Conservation (phyloP, 2,113 vertebrate species). For the Saccopteryx leptura region DNA sequence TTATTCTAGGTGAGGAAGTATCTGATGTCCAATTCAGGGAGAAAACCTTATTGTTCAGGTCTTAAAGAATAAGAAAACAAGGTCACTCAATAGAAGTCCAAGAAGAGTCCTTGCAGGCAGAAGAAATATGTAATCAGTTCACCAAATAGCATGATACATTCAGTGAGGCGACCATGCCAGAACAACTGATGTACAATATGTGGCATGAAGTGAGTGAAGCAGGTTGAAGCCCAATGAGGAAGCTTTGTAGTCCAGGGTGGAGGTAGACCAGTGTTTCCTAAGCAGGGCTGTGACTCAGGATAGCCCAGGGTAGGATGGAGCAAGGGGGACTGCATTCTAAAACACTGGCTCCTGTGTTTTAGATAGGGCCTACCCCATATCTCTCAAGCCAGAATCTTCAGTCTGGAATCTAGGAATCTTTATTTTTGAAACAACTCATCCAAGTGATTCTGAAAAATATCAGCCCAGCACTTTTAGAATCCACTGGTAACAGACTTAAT, state of each 20-base stretch:
- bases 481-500: not conserved
- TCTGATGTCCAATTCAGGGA: not conserved
- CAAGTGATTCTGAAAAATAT: conserved; percentile 10
- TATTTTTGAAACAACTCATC: not conserved
- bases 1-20: not conserved
- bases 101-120: not conserved
- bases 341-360: not conserved
- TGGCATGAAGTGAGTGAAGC: not conserved
- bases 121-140: not conserved
- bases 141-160: not conserved
- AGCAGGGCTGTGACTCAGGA: not conserved
- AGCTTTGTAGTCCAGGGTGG: not conserved
- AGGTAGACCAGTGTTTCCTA: not conserved
- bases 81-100: not conserved
- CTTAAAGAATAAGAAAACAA: not conserved
- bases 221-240: not conserved
- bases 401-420: not conserved
- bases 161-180: not conserved
- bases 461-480: not conserved
- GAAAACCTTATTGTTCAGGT: not conserved
- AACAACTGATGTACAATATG: not conserved
- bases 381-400: not conserved
- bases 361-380: not conserved
- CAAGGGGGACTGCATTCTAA: not conserved
- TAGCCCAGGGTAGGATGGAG: not conserved